Base-by-base conservation (phyloP, 1,140 invertebrate species). In the Chymomyza costata region DNA sequence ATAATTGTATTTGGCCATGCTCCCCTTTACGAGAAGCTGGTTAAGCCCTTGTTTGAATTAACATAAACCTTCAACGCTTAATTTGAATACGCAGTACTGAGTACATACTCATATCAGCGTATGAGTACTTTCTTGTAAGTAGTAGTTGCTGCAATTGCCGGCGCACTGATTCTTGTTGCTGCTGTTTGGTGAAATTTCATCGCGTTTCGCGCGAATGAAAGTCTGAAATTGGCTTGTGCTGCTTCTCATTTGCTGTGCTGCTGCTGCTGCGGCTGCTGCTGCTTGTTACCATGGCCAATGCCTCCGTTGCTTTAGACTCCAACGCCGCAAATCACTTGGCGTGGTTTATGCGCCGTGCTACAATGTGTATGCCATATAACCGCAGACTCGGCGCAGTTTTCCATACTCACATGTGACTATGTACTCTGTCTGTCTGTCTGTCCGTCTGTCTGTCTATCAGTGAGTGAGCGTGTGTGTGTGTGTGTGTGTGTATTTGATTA, bases 201-300 rank as follows among this genome's bases (percentile, higher is more conserved):
- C 73, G 73, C 73, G 73, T 80, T 80, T 80, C 73, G 73, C 73
- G 73, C 73, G 74, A 80, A 80, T 80, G 73, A 80, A 80, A 80
- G 73, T 80, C 73, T 80, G 68, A 80, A 80, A 80, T 80, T 80
- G 65, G 58, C 73, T 64, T 80, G 73, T 80, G 73, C 73, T 60
- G 73, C 73, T 80, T 80, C 73, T 80, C 73, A 80, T 69, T 76
- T 66, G 65, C 35, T 41, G 5, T 28, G 47, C 46, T 19, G 45
- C 30, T 35, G 43, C 37, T 19, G 7, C 11, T 13, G 45, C n/a
- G 40, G 54, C 35, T 32, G 67, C 43, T 39, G 35, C 31, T 48
- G 65, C 18, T 31, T n/a, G n/a, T n/a, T n/a, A n/a, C n/a, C n/a
- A n/a, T n/a, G n/a, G 37, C 25, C 28, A 25, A 13, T 18, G 45